Base-by-base conservation (phyloP, 1,140 invertebrate species). In the Cryptotermes secundus region DNA sequence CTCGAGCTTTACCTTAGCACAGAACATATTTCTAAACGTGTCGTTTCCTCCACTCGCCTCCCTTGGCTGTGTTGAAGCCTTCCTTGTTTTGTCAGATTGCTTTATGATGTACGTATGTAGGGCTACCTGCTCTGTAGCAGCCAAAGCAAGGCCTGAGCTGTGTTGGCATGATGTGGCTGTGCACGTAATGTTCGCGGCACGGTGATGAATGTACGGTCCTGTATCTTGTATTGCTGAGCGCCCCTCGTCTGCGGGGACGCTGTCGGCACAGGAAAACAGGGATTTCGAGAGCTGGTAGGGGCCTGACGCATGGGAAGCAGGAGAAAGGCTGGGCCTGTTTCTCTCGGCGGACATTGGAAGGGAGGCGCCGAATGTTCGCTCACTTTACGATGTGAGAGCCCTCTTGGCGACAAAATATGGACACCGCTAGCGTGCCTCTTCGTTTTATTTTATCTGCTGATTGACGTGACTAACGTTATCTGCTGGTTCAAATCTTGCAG, bases 301-400 rank as follows among this genome's bases (percentile, higher is more conserved):
- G 79, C 10, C 34, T n/a, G 53, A 49, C 38, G 83, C 80, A 34
- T 49, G 59, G 53, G 79, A 35, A 82, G 72, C 85, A 85, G 49
- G 35, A 83, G 83, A 84, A 85, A 65, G 79, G 85, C 65, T 83
- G 85, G 85, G 26, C 85, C 82, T 86, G 83, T 86, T 84, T 79
- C 84, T 85, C 83, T 34, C 16, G 42, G 35, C 79, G 85, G 85
- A 86, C 86, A 86, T 86, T 84, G 85, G 85, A 86, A 85, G 86
- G 86, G 86, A 86, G 86, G 86, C 84, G 81, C 85, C 85, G 83
- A n/a, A 22, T 6, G n/a, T 31, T 72, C 59, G 38, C 59, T 83
- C 34, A 59, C 49, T 34, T 83, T 83, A 34, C 49, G 45, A 83
- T 16, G 82, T 12, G 35, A 59, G 31, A 31, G 34, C 4, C 24